Conservation (phyloP, 2,888 invertebrate species). For the Lingula anatina region DNA sequence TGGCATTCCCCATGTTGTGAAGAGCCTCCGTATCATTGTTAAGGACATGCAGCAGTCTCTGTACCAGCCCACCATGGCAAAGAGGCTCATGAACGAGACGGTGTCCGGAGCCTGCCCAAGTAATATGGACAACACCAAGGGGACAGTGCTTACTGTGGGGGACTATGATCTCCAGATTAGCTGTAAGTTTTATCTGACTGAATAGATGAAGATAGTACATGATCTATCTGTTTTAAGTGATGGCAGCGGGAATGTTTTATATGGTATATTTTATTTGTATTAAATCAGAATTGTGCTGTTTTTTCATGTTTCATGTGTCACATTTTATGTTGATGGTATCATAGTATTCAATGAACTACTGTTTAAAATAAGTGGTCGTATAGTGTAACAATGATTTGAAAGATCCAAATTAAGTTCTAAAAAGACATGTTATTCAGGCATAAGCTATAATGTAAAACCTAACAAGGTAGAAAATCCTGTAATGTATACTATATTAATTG, state of each 20-base stretch:
- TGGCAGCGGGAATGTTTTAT: no score
- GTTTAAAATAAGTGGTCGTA: no score
- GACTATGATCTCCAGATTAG: slow-evolving; percentile 47
- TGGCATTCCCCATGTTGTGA: slow-evolving; percentile 67
- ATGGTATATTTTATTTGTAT: no score
- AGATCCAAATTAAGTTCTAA: no score
- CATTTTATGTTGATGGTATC: no score
- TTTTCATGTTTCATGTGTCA: no score
- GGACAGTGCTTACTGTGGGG: slow-evolving; percentile 39
- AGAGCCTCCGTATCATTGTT: slow-evolving; percentile 72
- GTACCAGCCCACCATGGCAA: slow-evolving; percentile 74
- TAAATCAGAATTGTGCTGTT: no score
- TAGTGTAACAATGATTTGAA: no score
- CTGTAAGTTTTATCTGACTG: slow-evolving; percentile 22
- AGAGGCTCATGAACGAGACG: slow-evolving; percentile 79
- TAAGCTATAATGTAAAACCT: background rate
- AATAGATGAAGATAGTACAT: no score
- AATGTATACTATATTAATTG: background rate
- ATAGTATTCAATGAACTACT: no score
- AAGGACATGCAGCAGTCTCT: slow-evolving; percentile 79
- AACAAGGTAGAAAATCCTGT: background rate
- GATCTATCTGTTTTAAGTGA: no score
- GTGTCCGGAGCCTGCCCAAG: slow-evolving; percentile 60
- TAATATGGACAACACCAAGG: slow-evolving; percentile 27
- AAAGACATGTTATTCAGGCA: no score